These are phyloP conservation scores for Corella eumyota DNA, from an alignment of 23 tunicate species.

Conservation along the genomic window DNA sequence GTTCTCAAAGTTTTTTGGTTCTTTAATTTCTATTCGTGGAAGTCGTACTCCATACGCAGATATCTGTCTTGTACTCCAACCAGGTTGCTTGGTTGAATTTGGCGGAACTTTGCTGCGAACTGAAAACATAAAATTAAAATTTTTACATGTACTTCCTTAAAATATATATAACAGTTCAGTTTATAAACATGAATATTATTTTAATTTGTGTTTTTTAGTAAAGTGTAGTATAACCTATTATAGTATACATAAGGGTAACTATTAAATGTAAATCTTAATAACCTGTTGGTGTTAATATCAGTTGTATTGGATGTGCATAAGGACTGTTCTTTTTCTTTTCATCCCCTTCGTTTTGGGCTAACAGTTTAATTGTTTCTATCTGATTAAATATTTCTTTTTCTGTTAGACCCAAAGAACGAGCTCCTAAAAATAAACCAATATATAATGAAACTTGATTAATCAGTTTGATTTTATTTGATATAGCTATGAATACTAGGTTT, in stretches of 20 bases:
- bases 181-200: no score
- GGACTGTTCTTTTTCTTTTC: slow-evolving; percentile 58
- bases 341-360: slow-evolving; percentile 44
- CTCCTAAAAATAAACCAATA: slow-evolving; percentile 34
- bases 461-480: no score
- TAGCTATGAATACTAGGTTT: no score
- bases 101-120: slow-evolving; percentile 18
- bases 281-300: slow-evolving; percentile 43
- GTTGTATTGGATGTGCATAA: slow-evolving; percentile 54
- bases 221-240: no score
- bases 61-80: slow-evolving; percentile 30
- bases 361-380: slow-evolving; percentile 29
- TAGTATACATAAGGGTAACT: no score
- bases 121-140: no score
- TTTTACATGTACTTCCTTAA: no score
- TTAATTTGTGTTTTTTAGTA: no score
- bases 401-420: slow-evolving; percentile 37
- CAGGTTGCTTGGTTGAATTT: slow-evolving; percentile 28
- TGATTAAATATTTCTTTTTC: slow-evolving; percentile 51
- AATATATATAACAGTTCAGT: no score
- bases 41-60: slow-evolving; percentile 35
- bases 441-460: no score
- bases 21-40: slow-evolving; percentile 29
- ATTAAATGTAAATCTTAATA: no score
- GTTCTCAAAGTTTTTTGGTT: slow-evolving; percentile 38